Evolutionary conservation across 2,113 vertebrate species (phyloP).

Genomic region (Hoplias malabaricus): DNA sequence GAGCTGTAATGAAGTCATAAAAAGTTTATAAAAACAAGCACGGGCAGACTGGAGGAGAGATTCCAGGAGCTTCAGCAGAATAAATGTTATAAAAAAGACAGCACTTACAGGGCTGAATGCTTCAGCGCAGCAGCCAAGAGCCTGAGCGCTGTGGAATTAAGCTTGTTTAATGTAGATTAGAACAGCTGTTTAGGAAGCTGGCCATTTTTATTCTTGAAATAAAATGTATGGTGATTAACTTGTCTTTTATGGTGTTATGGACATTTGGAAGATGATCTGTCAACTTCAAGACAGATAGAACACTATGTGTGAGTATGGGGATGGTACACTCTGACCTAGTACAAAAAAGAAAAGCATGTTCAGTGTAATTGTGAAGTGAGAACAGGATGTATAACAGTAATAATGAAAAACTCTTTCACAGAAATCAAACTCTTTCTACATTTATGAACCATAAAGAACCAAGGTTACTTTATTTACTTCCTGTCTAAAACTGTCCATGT

Average conservation of each 20-base stretch:
- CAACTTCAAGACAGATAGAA: neutral
- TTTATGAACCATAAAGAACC: neutral
- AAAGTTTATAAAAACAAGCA: constrained; percentile 58
- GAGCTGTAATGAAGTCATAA: constrained; percentile 57
- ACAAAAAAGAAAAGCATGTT: too few relatives aligned
- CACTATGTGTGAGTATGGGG: neutral
- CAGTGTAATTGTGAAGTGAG: neutral
- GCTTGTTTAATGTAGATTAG: constrained; percentile 43
- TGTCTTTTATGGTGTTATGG: neutral
- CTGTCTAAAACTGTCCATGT: too few relatives aligned
- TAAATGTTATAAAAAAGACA: constrained; percentile 40
- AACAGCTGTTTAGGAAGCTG: constrained; percentile 4
- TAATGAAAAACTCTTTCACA: neutral
- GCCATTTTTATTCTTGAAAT: neutral
- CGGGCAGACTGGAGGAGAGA: constrained; percentile 50
- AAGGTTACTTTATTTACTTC: neutral
- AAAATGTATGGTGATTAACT: neutral
- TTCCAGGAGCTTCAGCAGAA: constrained; percentile 49
- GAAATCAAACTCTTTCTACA: neutral
- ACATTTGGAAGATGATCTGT: neutral
- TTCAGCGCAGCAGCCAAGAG: constrained; percentile 47
- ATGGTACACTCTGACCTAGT: too few relatives aligned
- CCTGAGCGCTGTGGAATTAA: constrained; percentile 15
- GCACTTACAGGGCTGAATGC: constrained; percentile 38
- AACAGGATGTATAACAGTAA: neutral